phyloP scores from a whole-genome alignment of 2,888 invertebrate genomes.

The Drosophila gaucha region DNA sequence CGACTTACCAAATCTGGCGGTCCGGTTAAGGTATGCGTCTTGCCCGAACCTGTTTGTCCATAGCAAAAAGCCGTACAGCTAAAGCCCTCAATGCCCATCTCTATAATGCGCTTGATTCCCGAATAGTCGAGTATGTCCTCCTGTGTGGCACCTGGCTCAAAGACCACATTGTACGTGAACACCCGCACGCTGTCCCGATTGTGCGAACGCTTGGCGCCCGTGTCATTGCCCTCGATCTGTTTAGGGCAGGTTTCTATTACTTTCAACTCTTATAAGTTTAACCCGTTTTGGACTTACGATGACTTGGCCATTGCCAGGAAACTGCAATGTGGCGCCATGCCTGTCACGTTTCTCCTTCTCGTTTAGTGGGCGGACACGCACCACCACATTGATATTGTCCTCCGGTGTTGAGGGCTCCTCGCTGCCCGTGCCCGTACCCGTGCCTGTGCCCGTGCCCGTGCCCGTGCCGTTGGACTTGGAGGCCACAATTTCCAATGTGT shows the following conservation, averaged over 20 bases:
- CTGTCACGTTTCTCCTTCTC: slow-evolving; percentile 89
- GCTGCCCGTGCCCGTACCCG: slow-evolving; percentile 81
- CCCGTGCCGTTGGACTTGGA: no score
- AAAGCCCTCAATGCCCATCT: slow-evolving; percentile 97
- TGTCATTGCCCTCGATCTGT: slow-evolving; percentile 85
- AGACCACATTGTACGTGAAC: slow-evolving; percentile 97
- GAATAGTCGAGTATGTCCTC: slow-evolving; percentile 94
- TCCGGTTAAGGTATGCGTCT: slow-evolving; percentile 97
- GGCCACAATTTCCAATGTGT: slow-evolving; percentile 84
- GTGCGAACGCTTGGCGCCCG: slow-evolving; percentile 86
- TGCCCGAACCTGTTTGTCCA: slow-evolving; percentile 98
- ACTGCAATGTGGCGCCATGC: slow-evolving; percentile 90
- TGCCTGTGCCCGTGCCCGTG: slow-evolving; percentile 59
- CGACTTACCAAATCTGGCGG: slow-evolving; percentile 93
- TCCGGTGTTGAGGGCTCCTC: slow-evolving; percentile 86
- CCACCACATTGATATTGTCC: slow-evolving; percentile 95
- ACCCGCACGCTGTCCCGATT: slow-evolving; percentile 89
- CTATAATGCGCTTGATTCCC: slow-evolving; percentile 94
- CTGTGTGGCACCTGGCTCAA: slow-evolving; percentile 95
- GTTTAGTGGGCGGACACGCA: slow-evolving; percentile 93
- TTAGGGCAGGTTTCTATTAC: background rate
- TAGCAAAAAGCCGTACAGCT: slow-evolving; percentile 97
- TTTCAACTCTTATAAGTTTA: background rate
- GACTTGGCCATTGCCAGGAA: slow-evolving; percentile 96
- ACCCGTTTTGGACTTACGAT: slow-evolving; percentile 82